Evolutionary conservation across 2,888 invertebrate genomes (phyloP).

Genomic region (Willowsia nigromaculata): DNA sequence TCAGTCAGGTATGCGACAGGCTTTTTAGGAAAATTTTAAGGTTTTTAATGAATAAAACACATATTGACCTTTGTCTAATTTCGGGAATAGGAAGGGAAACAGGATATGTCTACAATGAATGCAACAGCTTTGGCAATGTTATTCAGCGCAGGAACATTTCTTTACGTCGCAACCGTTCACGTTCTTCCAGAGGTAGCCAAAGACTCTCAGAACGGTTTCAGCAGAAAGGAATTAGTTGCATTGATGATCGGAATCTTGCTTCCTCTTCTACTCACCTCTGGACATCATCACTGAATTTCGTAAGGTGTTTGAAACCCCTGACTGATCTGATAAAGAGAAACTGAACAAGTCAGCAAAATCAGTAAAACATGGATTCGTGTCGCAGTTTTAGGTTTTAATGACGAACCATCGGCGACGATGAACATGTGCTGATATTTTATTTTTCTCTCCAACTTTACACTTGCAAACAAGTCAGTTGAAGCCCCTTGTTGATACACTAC

Average conservation of each 20-base stretch:
- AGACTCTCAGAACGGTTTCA: constrained; percentile 83
- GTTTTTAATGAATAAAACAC: background rate
- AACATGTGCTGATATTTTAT: background rate
- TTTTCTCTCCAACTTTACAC: background rate
- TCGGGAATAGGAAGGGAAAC: constrained; percentile 87
- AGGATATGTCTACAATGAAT: constrained; percentile 92
- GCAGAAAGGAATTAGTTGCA: constrained; percentile 88
- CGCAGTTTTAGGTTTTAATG: background rate
- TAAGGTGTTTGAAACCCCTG: background rate
- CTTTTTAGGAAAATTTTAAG: background rate
- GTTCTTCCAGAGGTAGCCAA: constrained; percentile 95
- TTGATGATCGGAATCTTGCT: constrained; percentile 92
- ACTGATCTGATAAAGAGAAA: background rate
- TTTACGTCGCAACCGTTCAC: constrained; percentile 99
- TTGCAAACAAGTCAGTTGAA: background rate
- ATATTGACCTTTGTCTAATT: background rate
- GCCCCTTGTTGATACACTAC: no score
- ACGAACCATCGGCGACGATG: background rate
- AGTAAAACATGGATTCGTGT: background rate
- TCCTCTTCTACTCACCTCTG: constrained; percentile 93
- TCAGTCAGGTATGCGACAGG: constrained; percentile 84
- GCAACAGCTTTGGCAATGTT: constrained; percentile 98
- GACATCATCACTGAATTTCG: constrained; percentile 89
- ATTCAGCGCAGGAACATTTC: constrained; percentile 98
- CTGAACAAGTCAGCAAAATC: background rate